These are phyloP conservation scores for Drosophila sproati DNA, from an alignment of 1,140 invertebrate genomes.

Conservation along the genomic window DNA sequence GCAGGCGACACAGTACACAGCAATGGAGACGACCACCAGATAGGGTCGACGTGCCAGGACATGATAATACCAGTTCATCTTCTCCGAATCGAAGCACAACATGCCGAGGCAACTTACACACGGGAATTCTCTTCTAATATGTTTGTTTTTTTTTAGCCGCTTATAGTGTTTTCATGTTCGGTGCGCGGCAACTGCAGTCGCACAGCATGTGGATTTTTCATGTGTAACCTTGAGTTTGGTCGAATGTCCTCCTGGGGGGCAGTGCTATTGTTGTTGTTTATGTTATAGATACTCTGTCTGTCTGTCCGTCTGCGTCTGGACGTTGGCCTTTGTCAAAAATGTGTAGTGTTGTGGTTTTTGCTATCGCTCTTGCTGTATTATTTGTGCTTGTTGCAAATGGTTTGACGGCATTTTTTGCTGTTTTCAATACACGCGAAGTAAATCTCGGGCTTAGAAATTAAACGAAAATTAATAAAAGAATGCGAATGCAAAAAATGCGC, in stretches of 20 bases:
- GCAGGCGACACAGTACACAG: conserved; percentile 89
- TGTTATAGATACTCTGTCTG: conserved; percentile 59
- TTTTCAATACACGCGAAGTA: conserved; percentile 16
- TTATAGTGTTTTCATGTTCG: conserved; percentile 33
- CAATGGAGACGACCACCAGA: conserved; percentile 88
- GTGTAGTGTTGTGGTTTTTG: neutral
- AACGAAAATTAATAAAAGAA: conserved; percentile 45
- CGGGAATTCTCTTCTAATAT: neutral
- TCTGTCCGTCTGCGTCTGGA: conserved; percentile 4
- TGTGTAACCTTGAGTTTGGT: conserved; percentile 53
- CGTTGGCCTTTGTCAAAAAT: conserved; percentile 9
- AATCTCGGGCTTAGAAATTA: conserved; percentile 29
- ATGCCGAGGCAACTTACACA: conserved; percentile 28
- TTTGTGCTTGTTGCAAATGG: neutral
- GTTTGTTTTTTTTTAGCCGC: neutral
- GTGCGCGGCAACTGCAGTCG: conserved; percentile 3
- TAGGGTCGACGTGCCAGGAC: conserved; percentile 91
- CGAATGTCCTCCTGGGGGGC: conserved; percentile 33
- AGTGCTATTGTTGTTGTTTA: conserved; percentile 66
- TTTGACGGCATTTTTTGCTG: conserved; percentile 12
- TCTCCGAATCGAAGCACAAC: conserved; percentile 75
- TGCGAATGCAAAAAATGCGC: conserved; percentile 48
- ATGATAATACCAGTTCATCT: conserved; percentile 86
- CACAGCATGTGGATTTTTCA: conserved; percentile 20
- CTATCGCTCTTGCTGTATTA: neutral